These are phyloP conservation scores for Phlogophora meticulosa DNA, from an alignment of 2,888 invertebrate genomes.

Conservation along the genomic window DNA sequence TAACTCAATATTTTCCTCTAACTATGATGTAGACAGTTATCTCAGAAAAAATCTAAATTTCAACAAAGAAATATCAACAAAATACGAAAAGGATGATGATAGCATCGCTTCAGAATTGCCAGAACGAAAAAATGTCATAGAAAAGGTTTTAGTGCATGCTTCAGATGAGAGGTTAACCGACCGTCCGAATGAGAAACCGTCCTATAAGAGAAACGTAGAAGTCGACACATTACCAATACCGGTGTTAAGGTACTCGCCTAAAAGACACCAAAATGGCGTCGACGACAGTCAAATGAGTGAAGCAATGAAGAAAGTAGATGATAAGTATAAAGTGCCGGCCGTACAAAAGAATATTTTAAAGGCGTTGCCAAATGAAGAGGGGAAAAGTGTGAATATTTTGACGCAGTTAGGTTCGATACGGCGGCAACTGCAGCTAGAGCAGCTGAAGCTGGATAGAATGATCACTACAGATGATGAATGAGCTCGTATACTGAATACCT, in stretches of 20 bases:
- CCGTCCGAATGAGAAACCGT: slow-evolving; percentile 46
- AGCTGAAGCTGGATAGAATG: slow-evolving; percentile 91
- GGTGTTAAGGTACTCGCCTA: slow-evolving; percentile 90
- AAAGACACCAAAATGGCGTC: slow-evolving; percentile 46
- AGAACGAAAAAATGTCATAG: slow-evolving; percentile 59
- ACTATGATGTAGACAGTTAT: slow-evolving; percentile 86
- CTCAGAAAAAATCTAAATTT: slow-evolving; percentile 83
- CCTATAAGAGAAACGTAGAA: slow-evolving; percentile 31
- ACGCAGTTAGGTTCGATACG: slow-evolving; percentile 93
- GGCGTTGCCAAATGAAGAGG: slow-evolving; percentile 84
- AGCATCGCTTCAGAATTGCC: slow-evolving; percentile 30
- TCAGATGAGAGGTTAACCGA: slow-evolving; percentile 15
- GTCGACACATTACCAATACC: slow-evolving; percentile 90
- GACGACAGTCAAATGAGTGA: slow-evolving; percentile 76
- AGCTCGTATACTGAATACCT: slow-evolving; percentile 16
- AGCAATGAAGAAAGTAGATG: slow-evolving; percentile 84
- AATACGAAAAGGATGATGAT: slow-evolving; percentile 36
- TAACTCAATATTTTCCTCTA: slow-evolving; percentile 81
- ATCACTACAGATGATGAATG: slow-evolving; percentile 68
- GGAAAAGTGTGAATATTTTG: slow-evolving; percentile 90
- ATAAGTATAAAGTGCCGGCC: slow-evolving; percentile 91
- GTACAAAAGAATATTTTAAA: slow-evolving; percentile 92
- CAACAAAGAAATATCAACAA: slow-evolving; percentile 62
- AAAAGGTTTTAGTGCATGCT: slow-evolving; percentile 74
- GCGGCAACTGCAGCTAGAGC: slow-evolving; percentile 93